phyloP scores from a whole-genome alignment of 2,797 vertebrate genomes.

The Arnoldichthys spilopterus region DNA sequence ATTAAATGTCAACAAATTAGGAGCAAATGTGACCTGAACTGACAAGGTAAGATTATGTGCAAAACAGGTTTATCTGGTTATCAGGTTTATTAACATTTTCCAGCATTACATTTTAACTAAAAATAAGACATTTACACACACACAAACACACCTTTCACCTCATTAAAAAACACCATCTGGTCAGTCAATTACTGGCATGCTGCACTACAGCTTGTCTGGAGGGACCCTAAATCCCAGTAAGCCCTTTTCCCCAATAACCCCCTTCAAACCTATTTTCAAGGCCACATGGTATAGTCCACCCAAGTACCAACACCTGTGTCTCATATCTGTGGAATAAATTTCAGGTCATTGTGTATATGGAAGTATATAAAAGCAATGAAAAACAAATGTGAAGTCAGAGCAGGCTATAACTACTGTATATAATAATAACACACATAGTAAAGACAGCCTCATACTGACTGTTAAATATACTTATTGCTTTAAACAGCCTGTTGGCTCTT shows the following conservation, averaged over 20 bases:
- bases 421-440: background rate
- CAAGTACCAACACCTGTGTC: background rate
- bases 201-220: background rate
- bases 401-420: background rate
- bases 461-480: background rate
- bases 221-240: background rate
- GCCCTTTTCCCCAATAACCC: background rate
- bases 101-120: background rate
- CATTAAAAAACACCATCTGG: conserved; percentile 15
- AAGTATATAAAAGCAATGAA: background rate
- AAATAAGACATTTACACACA: background rate
- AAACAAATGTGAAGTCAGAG: background rate
- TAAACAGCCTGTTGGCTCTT: no score
- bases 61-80: no score
- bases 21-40: no score
- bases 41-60: no score
- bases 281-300: background rate
- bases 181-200: background rate
- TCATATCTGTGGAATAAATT: background rate
- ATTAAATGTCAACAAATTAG: no score
- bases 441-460: background rate
- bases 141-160: background rate
- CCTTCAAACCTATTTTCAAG: conserved; percentile 4
- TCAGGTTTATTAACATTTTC: no score
- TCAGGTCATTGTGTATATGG: background rate